phyloP scores from a whole-genome alignment of 1,140 invertebrate species.

The Trichonephila clavipes region DNA sequence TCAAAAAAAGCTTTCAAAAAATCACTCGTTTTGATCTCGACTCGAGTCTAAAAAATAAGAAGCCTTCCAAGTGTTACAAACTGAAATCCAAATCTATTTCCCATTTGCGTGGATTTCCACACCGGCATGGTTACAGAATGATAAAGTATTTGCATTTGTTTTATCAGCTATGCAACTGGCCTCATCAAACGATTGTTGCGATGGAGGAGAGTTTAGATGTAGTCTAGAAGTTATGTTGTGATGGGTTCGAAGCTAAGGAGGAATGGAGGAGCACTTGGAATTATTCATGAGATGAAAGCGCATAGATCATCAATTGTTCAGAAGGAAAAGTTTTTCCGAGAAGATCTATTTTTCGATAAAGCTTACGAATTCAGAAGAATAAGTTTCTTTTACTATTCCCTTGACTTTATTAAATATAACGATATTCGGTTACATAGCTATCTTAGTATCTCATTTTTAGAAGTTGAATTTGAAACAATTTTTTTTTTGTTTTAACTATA shows the following conservation, averaged over 20 bases:
- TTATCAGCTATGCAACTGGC: not conserved
- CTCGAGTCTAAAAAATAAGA: not conserved
- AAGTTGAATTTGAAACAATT: not conserved
- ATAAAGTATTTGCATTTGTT: not conserved
- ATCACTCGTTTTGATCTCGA: not conserved
- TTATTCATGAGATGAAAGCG: constrained; percentile 9
- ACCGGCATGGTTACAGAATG: not conserved
- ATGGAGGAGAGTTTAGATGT: not conserved
- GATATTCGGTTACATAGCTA: not conserved
- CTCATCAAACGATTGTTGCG: not conserved
- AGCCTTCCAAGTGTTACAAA: not conserved
- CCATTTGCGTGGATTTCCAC: not conserved
- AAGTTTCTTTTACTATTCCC: not conserved
- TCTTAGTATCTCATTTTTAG: not conserved
- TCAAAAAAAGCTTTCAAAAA: not conserved
- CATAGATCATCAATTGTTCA: not conserved
- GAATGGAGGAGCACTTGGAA: not conserved
- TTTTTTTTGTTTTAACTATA: not conserved
- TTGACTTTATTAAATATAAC: not conserved
- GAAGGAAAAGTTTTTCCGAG: not conserved
- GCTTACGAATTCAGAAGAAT: not conserved
- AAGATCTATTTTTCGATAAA: constrained; percentile 27
- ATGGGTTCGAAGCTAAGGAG: not conserved
- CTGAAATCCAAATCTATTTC: not conserved
- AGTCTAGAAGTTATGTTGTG: not conserved